Evolutionary conservation across 1,140 invertebrate genomes (phyloP).

Genomic region (Matsumurasca onukii): DNA sequence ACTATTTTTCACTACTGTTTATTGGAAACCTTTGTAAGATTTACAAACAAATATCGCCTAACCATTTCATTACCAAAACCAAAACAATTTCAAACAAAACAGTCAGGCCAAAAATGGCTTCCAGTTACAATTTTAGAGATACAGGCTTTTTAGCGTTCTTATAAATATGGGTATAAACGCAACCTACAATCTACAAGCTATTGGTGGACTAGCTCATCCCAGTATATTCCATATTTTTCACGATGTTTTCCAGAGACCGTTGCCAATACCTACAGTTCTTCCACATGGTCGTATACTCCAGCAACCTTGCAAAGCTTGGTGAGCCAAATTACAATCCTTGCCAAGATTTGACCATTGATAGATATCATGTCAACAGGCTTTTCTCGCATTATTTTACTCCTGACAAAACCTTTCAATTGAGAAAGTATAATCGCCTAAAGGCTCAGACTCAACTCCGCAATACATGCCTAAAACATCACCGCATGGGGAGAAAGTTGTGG

Average conservation of each 20-base stretch:
- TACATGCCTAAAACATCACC: slow-evolving; percentile 40
- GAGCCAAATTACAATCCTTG: slow-evolving; percentile 41
- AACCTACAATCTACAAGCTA: not conserved
- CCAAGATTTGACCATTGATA: slow-evolving; percentile 39
- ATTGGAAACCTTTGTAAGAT: no score
- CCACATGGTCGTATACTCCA: slow-evolving; percentile 33
- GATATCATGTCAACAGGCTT: slow-evolving; percentile 41
- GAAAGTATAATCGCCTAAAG: slow-evolving; percentile 37
- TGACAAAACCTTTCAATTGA: slow-evolving; percentile 40
- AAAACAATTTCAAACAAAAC: not conserved
- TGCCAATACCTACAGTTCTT: no score
- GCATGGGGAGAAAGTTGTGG: slow-evolving; percentile 37
- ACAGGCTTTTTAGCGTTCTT: not conserved
- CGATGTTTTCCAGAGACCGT: not conserved
- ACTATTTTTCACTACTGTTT: slow-evolving; percentile 24
- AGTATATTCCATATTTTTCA: slow-evolving; percentile 1
- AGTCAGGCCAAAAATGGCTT: not conserved
- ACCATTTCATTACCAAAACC: not conserved
- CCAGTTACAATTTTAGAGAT: not conserved
- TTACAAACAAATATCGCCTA: not conserved
- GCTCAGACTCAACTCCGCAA: slow-evolving; percentile 36
- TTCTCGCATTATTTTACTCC: slow-evolving; percentile 41
- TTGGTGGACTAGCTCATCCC: no score
- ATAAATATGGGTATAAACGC: not conserved
- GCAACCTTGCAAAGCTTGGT: slow-evolving; percentile 34